These are phyloP conservation scores for Amphilophus citrinellus DNA, from an alignment of 2,113 vertebrate species.

Conservation along the genomic window DNA sequence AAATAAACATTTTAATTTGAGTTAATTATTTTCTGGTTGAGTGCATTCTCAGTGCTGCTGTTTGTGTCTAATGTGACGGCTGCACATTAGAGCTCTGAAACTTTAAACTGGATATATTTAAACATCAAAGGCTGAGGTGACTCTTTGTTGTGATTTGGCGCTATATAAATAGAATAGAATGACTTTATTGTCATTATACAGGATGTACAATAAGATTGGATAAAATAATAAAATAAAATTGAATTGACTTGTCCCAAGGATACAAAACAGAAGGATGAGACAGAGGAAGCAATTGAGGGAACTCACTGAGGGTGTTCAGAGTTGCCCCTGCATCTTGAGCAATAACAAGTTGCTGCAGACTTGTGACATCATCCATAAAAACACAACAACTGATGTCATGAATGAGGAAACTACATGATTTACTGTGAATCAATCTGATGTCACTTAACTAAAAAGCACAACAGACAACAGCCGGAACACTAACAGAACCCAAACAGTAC, in stretches of 20 bases:
- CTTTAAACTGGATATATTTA: too few relatives aligned
- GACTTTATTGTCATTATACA: too few relatives aligned
- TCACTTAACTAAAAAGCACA: background rate
- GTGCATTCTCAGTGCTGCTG: too few relatives aligned
- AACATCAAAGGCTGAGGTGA: too few relatives aligned
- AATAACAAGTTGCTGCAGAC: background rate
- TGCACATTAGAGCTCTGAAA: too few relatives aligned
- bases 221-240: too few relatives aligned
- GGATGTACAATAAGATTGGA: too few relatives aligned
- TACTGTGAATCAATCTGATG: background rate
- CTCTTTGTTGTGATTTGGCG: too few relatives aligned
- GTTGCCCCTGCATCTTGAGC: background rate
- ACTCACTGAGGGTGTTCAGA: background rate
- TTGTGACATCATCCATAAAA: background rate
- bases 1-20: too few relatives aligned
- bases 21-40: too few relatives aligned
- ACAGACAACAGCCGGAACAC: background rate
- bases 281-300: background rate
- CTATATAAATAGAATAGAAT: too few relatives aligned
- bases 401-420: constrained; percentile 8
- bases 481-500: constrained; percentile 41
- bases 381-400: constrained; percentile 15
- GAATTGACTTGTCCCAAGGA: background rate
- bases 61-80: too few relatives aligned
- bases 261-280: background rate